These are phyloP conservation scores for Ctenopoma multispine DNA, from an alignment of 2,797 vertebrate species.

Conservation along the genomic window DNA sequence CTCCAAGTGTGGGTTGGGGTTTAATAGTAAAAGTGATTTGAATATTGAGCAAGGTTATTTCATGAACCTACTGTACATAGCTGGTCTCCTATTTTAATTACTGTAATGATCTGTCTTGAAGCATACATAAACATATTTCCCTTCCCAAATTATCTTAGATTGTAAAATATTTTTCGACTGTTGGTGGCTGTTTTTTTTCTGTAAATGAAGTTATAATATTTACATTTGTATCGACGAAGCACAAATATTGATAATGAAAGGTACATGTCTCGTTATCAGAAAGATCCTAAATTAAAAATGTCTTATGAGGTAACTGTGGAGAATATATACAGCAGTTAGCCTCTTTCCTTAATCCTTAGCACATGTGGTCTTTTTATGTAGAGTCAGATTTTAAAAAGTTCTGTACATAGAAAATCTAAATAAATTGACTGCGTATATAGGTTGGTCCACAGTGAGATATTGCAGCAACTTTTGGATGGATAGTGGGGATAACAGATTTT, in stretches of 20 bases:
- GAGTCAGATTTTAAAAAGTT: too few relatives aligned
- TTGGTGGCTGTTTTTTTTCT: not conserved
- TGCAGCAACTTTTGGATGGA: too few relatives aligned
- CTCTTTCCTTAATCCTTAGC: constrained; percentile 10
- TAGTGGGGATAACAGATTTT: too few relatives aligned
- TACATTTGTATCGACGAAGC: not conserved
- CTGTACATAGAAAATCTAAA: too few relatives aligned
- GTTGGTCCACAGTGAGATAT: too few relatives aligned
- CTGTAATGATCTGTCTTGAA: not conserved
- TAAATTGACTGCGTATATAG: too few relatives aligned
- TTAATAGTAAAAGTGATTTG: constrained; percentile 31
- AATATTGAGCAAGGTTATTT: constrained; percentile 41
- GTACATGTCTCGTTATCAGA: constrained; percentile 1
- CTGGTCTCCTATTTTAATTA: not conserved
- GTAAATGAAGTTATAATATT: not conserved
- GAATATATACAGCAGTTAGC: constrained; percentile 15
- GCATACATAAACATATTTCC: not conserved
- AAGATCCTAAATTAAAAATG: constrained; percentile 17
- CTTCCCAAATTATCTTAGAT: not conserved
- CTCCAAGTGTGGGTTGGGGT: constrained; percentile 7
- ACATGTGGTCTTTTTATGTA: not conserved
- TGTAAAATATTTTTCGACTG: not conserved
- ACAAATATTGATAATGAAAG: constrained; percentile 18
- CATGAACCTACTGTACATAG: not conserved
- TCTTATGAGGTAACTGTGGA: constrained; percentile 26